Evolutionary conservation across 2,888 invertebrate genomes (phyloP).

Genomic region (Melipona beecheii): DNA sequence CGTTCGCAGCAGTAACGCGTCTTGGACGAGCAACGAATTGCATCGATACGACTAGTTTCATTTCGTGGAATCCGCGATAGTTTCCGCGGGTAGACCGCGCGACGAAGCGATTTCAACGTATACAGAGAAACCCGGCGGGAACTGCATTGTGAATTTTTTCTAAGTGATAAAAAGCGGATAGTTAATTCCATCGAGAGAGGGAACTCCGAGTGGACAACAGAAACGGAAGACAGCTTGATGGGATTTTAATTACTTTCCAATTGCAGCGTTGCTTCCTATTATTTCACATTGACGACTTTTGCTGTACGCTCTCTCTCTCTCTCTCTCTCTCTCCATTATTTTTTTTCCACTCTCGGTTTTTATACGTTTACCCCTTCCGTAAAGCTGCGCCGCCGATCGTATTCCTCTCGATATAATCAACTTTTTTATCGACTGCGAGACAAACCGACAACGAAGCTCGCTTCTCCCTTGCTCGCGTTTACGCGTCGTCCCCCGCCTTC

Average conservation of each 20-base stretch:
- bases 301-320: conserved; percentile 35
- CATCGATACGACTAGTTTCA: background rate
- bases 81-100: background rate
- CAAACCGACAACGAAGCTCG: conserved; percentile 44
- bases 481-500: background rate
- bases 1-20: background rate
- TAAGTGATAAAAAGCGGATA: conserved; percentile 72
- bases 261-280: conserved; percentile 70
- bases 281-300: conserved; percentile 70
- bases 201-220: conserved; percentile 23
- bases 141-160: conserved; percentile 54
- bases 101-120: background rate
- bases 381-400: background rate
- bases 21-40: conserved; percentile 35
- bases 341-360: conserved; percentile 10
- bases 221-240: conserved; percentile 65
- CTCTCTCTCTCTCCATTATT: conserved; percentile 21
- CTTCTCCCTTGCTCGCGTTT: conserved; percentile 27
- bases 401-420: conserved; percentile 63
- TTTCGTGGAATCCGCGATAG: background rate
- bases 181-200: conserved; percentile 63
- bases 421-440: conserved; percentile 59
- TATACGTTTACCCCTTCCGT: background rate
- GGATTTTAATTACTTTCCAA: conserved; percentile 78
- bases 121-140: background rate